These are phyloP conservation scores for Tragopan temminckii DNA, from an alignment of 2,797 vertebrate species.

Conservation along the genomic window DNA sequence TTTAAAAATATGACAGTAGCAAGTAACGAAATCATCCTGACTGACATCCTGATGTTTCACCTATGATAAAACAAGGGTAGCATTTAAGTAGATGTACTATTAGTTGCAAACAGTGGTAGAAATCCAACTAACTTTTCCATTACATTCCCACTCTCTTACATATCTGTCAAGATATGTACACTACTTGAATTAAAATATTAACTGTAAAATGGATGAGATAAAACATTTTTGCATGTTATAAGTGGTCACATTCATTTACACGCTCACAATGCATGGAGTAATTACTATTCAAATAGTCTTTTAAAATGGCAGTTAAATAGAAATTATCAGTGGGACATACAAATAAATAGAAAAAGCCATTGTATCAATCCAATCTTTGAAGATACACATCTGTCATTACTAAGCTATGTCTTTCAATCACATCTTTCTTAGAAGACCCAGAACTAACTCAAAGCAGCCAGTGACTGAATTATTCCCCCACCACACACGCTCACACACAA, in stretches of 20 bases:
- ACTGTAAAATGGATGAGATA: background rate
- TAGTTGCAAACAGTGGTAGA: background rate
- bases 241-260: background rate
- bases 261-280: background rate
- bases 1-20: background rate
- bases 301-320: background rate
- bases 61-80: background rate
- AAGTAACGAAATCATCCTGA: background rate
- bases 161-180: background rate
- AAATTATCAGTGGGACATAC: background rate
- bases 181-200: background rate
- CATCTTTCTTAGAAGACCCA: background rate
- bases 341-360: background rate
- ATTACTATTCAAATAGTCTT: background rate
- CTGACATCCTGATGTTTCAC: background rate
- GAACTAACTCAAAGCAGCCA: background rate
- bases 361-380: background rate
- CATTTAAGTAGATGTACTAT: background rate
- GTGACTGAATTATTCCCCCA: background rate
- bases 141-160: background rate
- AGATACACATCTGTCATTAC: background rate
- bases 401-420: background rate
- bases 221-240: background rate
- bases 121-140: background rate
- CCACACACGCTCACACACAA: background rate